These are phyloP conservation scores for Acronicta alni DNA, from an alignment of 2,888 invertebrate genomes.

Conservation along the genomic window DNA sequence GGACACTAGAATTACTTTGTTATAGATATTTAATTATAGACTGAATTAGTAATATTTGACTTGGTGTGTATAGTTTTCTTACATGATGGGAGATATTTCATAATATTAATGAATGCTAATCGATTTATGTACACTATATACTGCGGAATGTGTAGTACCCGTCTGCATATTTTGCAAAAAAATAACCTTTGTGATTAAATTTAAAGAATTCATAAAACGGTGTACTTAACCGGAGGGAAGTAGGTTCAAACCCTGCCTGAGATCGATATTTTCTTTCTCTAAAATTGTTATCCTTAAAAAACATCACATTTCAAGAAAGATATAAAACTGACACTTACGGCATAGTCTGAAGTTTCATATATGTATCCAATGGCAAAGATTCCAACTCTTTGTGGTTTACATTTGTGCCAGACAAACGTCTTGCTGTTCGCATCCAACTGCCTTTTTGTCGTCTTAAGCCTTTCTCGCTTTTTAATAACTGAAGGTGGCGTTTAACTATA, in stretches of 20 bases:
- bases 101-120: background rate
- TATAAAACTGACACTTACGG: conserved; percentile 76
- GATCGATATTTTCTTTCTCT: too few species aligned
- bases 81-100: background rate
- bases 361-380: conserved; percentile 76
- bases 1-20: too few species aligned
- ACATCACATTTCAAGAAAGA: background rate
- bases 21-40: too few species aligned
- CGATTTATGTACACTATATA: background rate
- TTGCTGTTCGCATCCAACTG: conserved; percentile 85
- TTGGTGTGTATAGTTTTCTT: background rate
- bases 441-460: conserved; percentile 84
- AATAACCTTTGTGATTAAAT: background rate
- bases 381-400: conserved; percentile 75
- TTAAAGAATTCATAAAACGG: too few species aligned
- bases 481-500: conserved; percentile 86
- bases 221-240: too few species aligned
- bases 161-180: background rate
- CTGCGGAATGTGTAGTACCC: too few species aligned
- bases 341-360: conserved; percentile 85
- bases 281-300: too few species aligned
- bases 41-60: background rate
- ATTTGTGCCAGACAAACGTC: conserved; percentile 80
- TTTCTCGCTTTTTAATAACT: conserved; percentile 84
- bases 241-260: too few species aligned